Conservation (phyloP, 2,113 vertebrate species). For the Oceanites oceanicus region DNA sequence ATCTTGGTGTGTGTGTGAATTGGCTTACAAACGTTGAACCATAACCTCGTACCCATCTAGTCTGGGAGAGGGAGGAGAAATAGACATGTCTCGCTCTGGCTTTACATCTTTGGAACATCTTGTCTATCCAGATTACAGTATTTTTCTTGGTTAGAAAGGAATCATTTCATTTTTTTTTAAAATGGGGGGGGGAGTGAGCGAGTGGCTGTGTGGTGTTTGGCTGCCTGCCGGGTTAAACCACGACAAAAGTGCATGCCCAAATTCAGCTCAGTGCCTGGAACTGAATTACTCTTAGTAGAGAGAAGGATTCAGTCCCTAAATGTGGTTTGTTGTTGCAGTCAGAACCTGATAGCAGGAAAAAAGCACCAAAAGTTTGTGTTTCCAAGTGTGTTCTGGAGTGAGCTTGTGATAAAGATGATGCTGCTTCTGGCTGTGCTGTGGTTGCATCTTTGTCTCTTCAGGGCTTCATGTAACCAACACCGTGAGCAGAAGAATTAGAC, state of each 20-base stretch:
- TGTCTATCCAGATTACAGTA: neutral
- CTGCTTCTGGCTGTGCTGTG: neutral
- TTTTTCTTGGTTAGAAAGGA: neutral
- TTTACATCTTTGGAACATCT: neutral
- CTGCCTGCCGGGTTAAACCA: too few relatives aligned
- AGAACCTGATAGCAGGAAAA: neutral
- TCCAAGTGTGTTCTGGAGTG: neutral
- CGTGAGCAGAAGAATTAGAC: neutral
- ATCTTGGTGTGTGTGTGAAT: neutral
- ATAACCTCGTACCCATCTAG: neutral
- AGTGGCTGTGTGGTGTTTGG: too few relatives aligned
- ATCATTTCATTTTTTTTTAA: neutral
- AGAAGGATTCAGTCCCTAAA: neutral
- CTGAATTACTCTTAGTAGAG: neutral
- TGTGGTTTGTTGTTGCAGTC: neutral
- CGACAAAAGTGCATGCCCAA: neutral
- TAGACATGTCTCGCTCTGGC: fast-evolving
- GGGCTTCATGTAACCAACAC: neutral
- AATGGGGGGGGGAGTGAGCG: too few relatives aligned
- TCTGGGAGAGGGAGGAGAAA: neutral
- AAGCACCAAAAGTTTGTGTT: neutral
- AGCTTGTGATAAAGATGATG: neutral
- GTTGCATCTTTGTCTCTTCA: neutral
- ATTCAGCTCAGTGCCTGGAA: neutral
- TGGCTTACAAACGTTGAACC: neutral